Base-by-base conservation (phyloP, 2,113 vertebrate species). In the Puntigrus tetrazona region DNA sequence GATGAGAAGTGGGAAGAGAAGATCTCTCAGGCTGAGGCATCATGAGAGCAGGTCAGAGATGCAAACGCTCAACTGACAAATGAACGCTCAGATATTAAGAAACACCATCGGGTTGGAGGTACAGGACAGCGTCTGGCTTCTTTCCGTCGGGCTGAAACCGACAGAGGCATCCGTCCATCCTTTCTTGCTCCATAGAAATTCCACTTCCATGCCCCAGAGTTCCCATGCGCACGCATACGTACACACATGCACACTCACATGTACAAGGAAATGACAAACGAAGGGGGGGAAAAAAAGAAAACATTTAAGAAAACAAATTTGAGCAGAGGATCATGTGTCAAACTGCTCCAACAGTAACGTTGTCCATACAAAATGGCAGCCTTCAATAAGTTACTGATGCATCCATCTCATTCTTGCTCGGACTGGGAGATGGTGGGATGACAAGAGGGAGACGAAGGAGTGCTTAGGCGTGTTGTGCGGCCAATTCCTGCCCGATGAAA, bases 401-500 rank as follows among this genome's bases (percentile, higher is more conserved):
- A 78, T 59, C 22, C 73, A 84, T 77, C 22, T 84, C 65, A 10
- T 10, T 55, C 59, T 69, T 20, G 76, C 43, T 79, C 43, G 47
- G 70, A 82, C 73, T 73, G 86, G 84, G 69, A 86, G 85, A 79
- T 72, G 84, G 72, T 57, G 36, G 11, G 59, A 38, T 9, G 27
- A 22, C 31, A 38, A 7, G 13, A 75, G 31, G 50, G n/a, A 38
- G 27, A 76, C 1, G 50, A 5, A 27, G n/a, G 45, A 82, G 29
- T 55, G 67, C 45, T 94, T 90, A 95, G 91, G 91, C 87, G 25
- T 92, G 94, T 76, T 91, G 93, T 50, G 84, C 91, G 0, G 93
- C 91, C 94, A 99, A 89, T 91, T 99, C 98, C 91, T 98, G 97
- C 67, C 96, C 95, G 88, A 99, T 97, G 94, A 99, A 99, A 70